Evolutionary conservation across 2,888 invertebrate genomes (phyloP).

Genomic region (Melanostoma scalare): DNA sequence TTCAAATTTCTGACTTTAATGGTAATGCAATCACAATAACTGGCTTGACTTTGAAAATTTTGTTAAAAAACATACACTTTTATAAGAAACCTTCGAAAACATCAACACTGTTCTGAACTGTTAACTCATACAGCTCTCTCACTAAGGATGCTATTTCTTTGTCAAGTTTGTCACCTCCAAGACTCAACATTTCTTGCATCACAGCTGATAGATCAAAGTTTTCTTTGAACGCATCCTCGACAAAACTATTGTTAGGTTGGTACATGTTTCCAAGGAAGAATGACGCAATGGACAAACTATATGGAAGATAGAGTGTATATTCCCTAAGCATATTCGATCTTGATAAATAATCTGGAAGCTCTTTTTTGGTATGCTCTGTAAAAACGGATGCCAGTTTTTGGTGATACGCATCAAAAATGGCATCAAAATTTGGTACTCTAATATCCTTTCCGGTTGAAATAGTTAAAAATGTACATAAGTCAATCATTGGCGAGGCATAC

Average conservation of each 20-base stretch:
- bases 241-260: slow-evolving; percentile 71
- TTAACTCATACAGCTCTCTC: slow-evolving; percentile 78
- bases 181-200: slow-evolving; percentile 56
- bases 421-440: slow-evolving; percentile 77
- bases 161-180: slow-evolving; percentile 79
- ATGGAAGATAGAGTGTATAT: slow-evolving; percentile 78
- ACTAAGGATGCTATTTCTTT: slow-evolving; percentile 78
- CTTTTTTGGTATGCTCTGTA: slow-evolving; percentile 43
- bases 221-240: slow-evolving; percentile 73
- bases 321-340: slow-evolving; percentile 77
- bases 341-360: slow-evolving; percentile 77
- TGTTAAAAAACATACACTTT: not conserved
- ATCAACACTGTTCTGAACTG: slow-evolving; percentile 74
- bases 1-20: too few species aligned
- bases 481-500: slow-evolving; percentile 80
- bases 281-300: slow-evolving; percentile 75
- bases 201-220: slow-evolving; percentile 68
- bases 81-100: slow-evolving; percentile 72
- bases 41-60: too few species aligned
- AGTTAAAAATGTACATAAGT: slow-evolving; percentile 78
- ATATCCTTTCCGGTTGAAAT: slow-evolving; percentile 77
- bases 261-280: slow-evolving; percentile 77
- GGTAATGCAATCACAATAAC: too few species aligned
- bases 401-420: slow-evolving; percentile 78
- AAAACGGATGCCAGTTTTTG: slow-evolving; percentile 74